Evolutionary conservation across 1,140 invertebrate species (phyloP).

Genomic region (Aphidius ervi): DNA sequence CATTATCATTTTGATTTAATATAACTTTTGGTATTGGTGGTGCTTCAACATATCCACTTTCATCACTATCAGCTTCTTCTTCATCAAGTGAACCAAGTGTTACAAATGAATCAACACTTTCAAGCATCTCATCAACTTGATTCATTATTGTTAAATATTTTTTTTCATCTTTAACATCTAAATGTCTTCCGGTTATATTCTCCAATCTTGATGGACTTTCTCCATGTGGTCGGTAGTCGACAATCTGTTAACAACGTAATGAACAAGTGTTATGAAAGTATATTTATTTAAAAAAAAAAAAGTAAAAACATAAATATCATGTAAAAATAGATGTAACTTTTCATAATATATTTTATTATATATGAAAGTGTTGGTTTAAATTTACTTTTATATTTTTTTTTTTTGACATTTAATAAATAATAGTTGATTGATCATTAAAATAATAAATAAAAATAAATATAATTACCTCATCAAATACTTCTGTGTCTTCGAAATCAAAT

Average conservation of each 20-base stretch:
- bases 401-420: constrained; percentile 6
- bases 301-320: too few relatives aligned
- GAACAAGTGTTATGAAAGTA: constrained; percentile 4
- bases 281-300: not conserved
- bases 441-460: constrained; percentile 33
- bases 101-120: constrained; percentile 34
- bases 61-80: constrained; percentile 5
- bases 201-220: constrained; percentile 35
- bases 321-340: too few relatives aligned
- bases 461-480: constrained; percentile 48
- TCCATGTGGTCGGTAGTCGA: constrained; percentile 48
- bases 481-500: constrained; percentile 47
- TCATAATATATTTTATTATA: not conserved
- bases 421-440: constrained; percentile 11
- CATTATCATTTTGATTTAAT: not conserved
- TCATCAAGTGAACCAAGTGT: constrained; percentile 40
- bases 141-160: constrained; percentile 28
- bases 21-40: constrained; percentile 2
- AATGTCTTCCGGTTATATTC: constrained; percentile 21
- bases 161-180: constrained; percentile 27
- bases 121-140: constrained; percentile 27
- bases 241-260: constrained; percentile 28
- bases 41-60: constrained; percentile 7
- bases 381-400: not conserved
- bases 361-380: not conserved